A percentile compares a stretch with the other conserved stretches of the same genome.
Evolutionary conservation across 2,113 vertebrate species (phyloP).

Genomic region (Pterocles burchelli): DNA sequence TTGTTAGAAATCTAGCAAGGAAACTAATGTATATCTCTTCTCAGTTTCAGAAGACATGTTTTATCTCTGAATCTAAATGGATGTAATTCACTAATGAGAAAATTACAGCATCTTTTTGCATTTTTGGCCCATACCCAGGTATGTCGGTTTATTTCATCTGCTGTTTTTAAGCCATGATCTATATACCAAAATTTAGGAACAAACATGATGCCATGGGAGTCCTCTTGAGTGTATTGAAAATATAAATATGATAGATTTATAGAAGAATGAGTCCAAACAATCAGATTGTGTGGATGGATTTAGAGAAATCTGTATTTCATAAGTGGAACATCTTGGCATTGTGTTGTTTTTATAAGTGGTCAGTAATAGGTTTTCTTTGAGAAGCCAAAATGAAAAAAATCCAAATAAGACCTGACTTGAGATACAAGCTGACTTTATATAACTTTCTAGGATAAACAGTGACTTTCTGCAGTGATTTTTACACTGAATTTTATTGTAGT

Average conservation of each 20-base stretch:
- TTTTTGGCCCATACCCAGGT: constrained; percentile 98
- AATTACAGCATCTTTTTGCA: constrained; percentile 94
- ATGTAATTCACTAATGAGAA: constrained; percentile 91
- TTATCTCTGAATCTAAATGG: constrained; percentile 90
- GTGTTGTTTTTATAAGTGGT: background rate
- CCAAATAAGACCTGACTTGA: background rate
- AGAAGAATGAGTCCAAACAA: background rate
- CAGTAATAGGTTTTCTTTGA: background rate
- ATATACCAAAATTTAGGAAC: background rate
- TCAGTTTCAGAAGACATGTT: constrained; percentile 94
- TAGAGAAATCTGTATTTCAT: fast-evolving
- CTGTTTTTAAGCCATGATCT: background rate
- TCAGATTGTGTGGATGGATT: background rate
- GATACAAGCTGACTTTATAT: background rate
- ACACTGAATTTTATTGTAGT: background rate
- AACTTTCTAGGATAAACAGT: background rate
- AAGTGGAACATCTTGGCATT: background rate
- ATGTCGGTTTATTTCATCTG: constrained; percentile 5
- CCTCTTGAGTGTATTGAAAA: background rate
- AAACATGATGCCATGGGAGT: background rate
- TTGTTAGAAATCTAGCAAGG: background rate
- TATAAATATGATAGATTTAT: background rate
- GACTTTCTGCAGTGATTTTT: background rate
- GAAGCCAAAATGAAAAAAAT: background rate
- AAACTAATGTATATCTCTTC: background rate